These are phyloP conservation scores for Sisyra nigra DNA, from an alignment of 2,888 invertebrate genomes.

Conservation along the genomic window DNA sequence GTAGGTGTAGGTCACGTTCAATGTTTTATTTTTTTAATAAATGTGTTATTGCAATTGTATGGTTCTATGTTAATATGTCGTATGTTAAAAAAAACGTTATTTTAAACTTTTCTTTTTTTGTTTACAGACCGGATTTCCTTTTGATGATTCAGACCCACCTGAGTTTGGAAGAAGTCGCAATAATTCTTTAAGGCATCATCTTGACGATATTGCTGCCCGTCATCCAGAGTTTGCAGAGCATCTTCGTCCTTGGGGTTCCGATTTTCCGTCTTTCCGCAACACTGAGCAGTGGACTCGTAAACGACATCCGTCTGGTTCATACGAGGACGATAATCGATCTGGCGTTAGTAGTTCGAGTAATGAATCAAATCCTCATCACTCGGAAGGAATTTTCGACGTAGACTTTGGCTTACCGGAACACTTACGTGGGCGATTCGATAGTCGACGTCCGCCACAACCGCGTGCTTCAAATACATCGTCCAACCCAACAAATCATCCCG, in stretches of 20 bases:
- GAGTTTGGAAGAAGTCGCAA: conserved; percentile 17
- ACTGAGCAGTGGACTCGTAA: not conserved
- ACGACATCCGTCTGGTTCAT: conserved; percentile 6
- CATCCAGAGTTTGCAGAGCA: conserved; percentile 63
- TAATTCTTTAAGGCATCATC: conserved; percentile 34
- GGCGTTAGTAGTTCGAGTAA: conserved; percentile 2
- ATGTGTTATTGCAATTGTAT: too few relatives aligned
- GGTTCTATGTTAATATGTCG: not conserved
- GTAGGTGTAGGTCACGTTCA: too few relatives aligned
- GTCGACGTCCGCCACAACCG: conserved; percentile 1
- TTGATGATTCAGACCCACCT: conserved; percentile 35
- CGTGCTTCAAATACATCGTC: too few relatives aligned
- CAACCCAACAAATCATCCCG: conserved; percentile 31
- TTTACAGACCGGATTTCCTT: conserved; percentile 46
- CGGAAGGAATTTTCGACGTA: conserved; percentile 20
- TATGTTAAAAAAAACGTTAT: too few relatives aligned
- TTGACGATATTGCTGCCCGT: conserved; percentile 53
- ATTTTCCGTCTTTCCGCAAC: conserved; percentile 6
- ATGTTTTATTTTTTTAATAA: too few relatives aligned
- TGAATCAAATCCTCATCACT: conserved; percentile 15
- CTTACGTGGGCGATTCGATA: conserved; percentile 30
- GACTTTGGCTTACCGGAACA: conserved; percentile 32
- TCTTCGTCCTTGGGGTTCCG: conserved; percentile 28
- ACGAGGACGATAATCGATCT: conserved; percentile 6
- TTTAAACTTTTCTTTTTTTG: conserved; percentile 11